Evolutionary conservation across 92 coral and sea anemone genomes (phyloP), one percentile per base, ranked within the genome.

Genomic region (Heliopora coerulea): DNA sequence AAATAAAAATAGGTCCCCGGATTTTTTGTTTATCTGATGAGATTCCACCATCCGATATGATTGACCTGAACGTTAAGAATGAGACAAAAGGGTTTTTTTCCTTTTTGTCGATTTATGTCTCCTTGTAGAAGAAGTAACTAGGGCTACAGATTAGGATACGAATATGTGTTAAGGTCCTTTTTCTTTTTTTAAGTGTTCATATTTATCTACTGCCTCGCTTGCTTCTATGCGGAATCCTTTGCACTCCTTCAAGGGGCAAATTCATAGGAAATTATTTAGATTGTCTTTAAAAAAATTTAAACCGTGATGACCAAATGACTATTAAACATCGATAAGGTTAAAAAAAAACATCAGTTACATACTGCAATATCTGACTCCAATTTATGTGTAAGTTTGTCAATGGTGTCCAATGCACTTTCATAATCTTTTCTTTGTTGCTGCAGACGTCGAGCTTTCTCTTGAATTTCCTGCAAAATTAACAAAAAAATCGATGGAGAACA

Each of bases 361-460:
- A 93, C 98, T 85, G 86, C 82, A 65, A 89, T 81, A 3, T 96
- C 91, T 13, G 78, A 63, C 48, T 93, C 98, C 12, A 93, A 78
- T 86, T 89, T 87, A 54, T 58, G 66, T 0, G 98, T 80, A 58
- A 93, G 83, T 75, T 88, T 86, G 62, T 93, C 98, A 57, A 87
- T 89, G 62, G 95, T 93, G 74, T 83, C 79, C 21, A 93, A 76
- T 11, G 95, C 96, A 65, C 85, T 85, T 59, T 90, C 96, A 58
- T 90, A 93, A 83, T 93, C 98, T 37, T 77, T 79, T 80, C 81
- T 83, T 65, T 93, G 98, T 56, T 90, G 96, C 73, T 90, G 93
- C 26, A 93, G 82, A 23, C 87, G 56, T 21, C 96, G 98, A 49
- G 96, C 98, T 67, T 93, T 93, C 80, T 93, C 98, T 83, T 93